A percentile compares a stretch with the other conserved stretches of the same genome.
Evolutionary conservation across 2,797 vertebrate genomes (phyloP).

Genomic region (Antrozous pallidus): DNA sequence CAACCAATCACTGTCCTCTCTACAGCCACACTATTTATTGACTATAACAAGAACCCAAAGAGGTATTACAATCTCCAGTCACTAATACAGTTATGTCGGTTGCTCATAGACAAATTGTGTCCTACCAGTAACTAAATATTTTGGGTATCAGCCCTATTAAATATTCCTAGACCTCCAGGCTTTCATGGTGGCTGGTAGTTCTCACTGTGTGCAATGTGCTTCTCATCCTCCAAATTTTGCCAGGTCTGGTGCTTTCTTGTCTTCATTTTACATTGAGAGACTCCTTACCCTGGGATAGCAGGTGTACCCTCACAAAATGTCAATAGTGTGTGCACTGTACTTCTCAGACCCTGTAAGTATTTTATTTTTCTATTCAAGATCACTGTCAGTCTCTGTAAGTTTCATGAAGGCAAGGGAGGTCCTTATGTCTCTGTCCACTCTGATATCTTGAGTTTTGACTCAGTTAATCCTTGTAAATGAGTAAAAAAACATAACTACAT

Average conservation of each 20-base stretch:
- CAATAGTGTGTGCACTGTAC: no score
- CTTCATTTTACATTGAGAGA: not conserved
- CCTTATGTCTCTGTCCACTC: not conserved
- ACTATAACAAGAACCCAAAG: not conserved
- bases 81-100: not conserved
- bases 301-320: not conserved
- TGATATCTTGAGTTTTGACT: not conserved
- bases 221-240: not conserved
- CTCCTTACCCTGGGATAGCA: not conserved
- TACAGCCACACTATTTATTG: not conserved
- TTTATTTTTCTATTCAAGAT: not conserved
- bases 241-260: not conserved
- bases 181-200: not conserved
- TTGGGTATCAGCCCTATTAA: not conserved
- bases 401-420: not conserved
- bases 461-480: not conserved
- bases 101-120: not conserved
- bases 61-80: rapidly evolving
- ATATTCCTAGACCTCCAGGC: not conserved
- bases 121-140: not conserved
- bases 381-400: not conserved
- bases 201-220: not conserved
- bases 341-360: not conserved
- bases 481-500: not conserved
- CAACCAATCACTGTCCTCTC: not conserved